Conservation (phyloP, 2,797 vertebrate species). For the Passerculus sandwichensis region DNA sequence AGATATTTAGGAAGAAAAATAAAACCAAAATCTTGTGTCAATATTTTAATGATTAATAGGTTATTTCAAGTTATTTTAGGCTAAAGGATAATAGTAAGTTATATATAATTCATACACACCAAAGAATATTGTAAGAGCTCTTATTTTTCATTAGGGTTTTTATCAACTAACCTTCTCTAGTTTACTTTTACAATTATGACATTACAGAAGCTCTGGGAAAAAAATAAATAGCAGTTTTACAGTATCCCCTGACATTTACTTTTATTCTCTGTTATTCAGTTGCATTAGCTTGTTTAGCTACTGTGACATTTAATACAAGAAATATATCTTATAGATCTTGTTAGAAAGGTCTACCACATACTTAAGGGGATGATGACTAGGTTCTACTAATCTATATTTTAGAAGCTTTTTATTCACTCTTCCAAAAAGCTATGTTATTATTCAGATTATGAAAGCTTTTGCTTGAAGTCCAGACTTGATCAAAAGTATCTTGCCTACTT, state of each 20-base stretch:
- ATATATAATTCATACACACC: not conserved
- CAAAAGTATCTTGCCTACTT: slow-evolving; percentile 11
- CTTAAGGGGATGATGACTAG: slow-evolving; percentile 59
- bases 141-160: slow-evolving; percentile 10
- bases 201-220: slow-evolving; percentile 29
- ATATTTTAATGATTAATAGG: not conserved
- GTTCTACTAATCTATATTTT: slow-evolving; percentile 45
- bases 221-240: slow-evolving; percentile 54
- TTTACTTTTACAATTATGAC: slow-evolving; percentile 63
- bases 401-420: slow-evolving; percentile 47
- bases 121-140: not conserved
- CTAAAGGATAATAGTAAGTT: not conserved
- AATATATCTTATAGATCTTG: slow-evolving; percentile 38
- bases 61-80: not conserved
- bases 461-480: slow-evolving; percentile 29
- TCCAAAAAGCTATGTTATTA: slow-evolving; percentile 33
- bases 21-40: not conserved
- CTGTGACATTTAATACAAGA: slow-evolving; percentile 67
- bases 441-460: slow-evolving; percentile 43
- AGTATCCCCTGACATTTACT: slow-evolving; percentile 58
- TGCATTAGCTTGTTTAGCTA: slow-evolving; percentile 68
- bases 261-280: slow-evolving; percentile 65
- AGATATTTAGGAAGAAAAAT: not conserved
- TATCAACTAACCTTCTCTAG: slow-evolving; percentile 26
- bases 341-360: slow-evolving; percentile 57